Evolutionary conservation across 1,140 invertebrate species (phyloP).

Genomic region (Drosophila ironensis): DNA sequence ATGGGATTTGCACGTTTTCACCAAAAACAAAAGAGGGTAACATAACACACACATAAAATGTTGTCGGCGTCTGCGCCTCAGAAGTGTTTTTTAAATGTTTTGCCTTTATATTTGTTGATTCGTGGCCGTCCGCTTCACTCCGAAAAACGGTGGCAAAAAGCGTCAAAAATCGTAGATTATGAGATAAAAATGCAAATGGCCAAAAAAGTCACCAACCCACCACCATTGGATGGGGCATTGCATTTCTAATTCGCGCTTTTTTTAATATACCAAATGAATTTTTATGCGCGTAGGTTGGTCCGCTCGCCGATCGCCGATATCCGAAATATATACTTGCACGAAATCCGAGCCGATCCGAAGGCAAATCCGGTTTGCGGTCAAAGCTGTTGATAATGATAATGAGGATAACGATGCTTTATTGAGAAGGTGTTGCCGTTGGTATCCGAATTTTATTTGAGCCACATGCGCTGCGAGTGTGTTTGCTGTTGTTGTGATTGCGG

Average conservation of each 20-base stretch:
- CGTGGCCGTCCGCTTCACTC: slow-evolving; percentile 41
- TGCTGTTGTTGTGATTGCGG: slow-evolving; percentile 10
- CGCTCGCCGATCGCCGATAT: slow-evolving; percentile 4
- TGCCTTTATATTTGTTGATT: slow-evolving; percentile 23
- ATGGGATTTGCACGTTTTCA: slow-evolving; percentile 77
- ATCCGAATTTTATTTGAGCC: slow-evolving; percentile 53
- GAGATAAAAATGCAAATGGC: slow-evolving; percentile 71
- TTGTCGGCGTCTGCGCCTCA: slow-evolving; percentile 56
- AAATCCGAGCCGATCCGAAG: not conserved
- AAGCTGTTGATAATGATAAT: slow-evolving; percentile 79
- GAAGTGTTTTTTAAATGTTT: slow-evolving; percentile 66
- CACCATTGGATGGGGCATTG: slow-evolving; percentile 33
- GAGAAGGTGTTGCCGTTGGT: slow-evolving; percentile 70
- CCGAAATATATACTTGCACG: slow-evolving; percentile 14
- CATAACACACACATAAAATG: slow-evolving; percentile 11
- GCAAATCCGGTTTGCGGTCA: slow-evolving; percentile 63
- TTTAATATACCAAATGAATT: slow-evolving; percentile 79
- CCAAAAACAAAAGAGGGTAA: slow-evolving; percentile 32
- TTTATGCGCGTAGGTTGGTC: slow-evolving; percentile 37
- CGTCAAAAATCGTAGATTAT: slow-evolving; percentile 78
- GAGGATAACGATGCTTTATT: slow-evolving; percentile 77
- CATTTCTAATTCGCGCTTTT: slow-evolving; percentile 78
- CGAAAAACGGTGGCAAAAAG: slow-evolving; percentile 74
- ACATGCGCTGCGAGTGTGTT: slow-evolving; percentile 13
- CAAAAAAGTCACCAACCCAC: too few relatives aligned